Evolutionary conservation across 2,888 invertebrate species (phyloP).

Genomic region (Deroplatys truncata): DNA sequence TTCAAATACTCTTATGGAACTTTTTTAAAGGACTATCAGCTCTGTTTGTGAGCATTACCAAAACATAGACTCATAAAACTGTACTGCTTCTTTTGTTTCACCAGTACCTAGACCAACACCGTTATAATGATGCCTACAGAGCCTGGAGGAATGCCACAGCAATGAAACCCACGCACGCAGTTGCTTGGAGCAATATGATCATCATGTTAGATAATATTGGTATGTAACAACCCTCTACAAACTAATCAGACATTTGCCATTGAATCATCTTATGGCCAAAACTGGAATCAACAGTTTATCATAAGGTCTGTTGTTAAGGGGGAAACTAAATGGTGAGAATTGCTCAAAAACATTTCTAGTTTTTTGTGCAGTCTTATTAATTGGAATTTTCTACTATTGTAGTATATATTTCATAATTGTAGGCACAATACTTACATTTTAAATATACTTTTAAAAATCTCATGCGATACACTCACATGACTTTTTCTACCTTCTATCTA

Average conservation of each 20-base stretch:
- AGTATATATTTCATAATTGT: too few relatives aligned
- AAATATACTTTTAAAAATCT: too few relatives aligned
- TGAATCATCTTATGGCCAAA: too few relatives aligned
- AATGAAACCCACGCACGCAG: constrained; percentile 70
- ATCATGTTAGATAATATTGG: constrained; percentile 77
- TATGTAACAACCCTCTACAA: constrained; percentile 30
- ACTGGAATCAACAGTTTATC: too few relatives aligned
- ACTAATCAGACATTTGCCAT: too few relatives aligned
- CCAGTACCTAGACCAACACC: constrained; percentile 74
- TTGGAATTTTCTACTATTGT: too few relatives aligned
- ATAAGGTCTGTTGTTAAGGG: not conserved
- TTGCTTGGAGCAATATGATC: constrained; percentile 90
- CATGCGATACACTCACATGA: too few relatives aligned
- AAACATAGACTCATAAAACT: not conserved
- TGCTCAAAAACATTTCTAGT: not conserved
- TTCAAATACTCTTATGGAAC: not conserved
- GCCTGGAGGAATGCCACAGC: constrained; percentile 80
- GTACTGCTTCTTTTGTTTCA: constrained; percentile 32
- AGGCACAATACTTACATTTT: too few relatives aligned
- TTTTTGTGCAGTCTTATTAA: too few relatives aligned
- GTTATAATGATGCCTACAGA: constrained; percentile 67
- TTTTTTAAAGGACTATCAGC: not conserved
- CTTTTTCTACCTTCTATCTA: too few relatives aligned
- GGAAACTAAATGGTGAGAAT: not conserved
- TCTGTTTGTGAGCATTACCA: too few relatives aligned